These are phyloP conservation scores for Drosophila birchii DNA, from an alignment of 2,888 invertebrate genomes.

Conservation along the genomic window DNA sequence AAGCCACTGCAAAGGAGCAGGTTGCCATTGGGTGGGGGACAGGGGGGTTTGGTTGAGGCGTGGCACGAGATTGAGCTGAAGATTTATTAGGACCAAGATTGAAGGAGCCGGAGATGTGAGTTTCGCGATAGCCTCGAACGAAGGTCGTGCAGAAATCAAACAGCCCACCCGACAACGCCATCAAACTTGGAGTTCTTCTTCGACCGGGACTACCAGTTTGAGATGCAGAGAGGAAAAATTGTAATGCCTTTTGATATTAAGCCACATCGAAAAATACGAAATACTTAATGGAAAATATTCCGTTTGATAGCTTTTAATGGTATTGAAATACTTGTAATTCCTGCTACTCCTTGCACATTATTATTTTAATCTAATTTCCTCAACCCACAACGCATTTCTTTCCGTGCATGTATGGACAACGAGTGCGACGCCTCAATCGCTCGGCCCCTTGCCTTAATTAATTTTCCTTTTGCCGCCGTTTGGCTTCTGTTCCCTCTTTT, in stretches of 20 bases:
- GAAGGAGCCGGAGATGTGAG: slow-evolving; percentile 31
- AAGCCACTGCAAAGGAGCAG: slow-evolving; percentile 17
- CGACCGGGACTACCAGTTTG: slow-evolving; percentile 9
- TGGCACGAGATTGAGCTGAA: slow-evolving; percentile 56
- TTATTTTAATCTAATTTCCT: neutral
- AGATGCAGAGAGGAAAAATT: neutral
- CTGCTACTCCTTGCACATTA: too few species aligned
- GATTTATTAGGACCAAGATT: slow-evolving; percentile 66
- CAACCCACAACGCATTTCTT: neutral
- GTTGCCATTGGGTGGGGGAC: neutral
- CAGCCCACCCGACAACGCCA: slow-evolving; percentile 62
- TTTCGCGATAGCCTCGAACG: slow-evolving; percentile 35
- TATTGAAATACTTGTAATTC: too few species aligned
- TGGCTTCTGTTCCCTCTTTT: slow-evolving; percentile 25
- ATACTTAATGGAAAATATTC: too few species aligned
- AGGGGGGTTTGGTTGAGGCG: slow-evolving; percentile 48
- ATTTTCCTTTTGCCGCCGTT: slow-evolving; percentile 62
- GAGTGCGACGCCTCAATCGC: slow-evolving; percentile 50
- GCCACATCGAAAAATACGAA: too few species aligned
- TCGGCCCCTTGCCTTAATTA: slow-evolving; percentile 70
- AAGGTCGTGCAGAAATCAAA: slow-evolving; percentile 71
- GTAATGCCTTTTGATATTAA: neutral
- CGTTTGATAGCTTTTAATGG: too few species aligned
- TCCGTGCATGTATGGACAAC: slow-evolving; percentile 10
- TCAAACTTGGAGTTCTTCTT: slow-evolving; percentile 13